Percentiles rank a stretch among this genome's conserved stretches.
Evolutionary conservation across 2,888 invertebrate genomes (phyloP).

Genomic region (Platycnemis pennipes): DNA sequence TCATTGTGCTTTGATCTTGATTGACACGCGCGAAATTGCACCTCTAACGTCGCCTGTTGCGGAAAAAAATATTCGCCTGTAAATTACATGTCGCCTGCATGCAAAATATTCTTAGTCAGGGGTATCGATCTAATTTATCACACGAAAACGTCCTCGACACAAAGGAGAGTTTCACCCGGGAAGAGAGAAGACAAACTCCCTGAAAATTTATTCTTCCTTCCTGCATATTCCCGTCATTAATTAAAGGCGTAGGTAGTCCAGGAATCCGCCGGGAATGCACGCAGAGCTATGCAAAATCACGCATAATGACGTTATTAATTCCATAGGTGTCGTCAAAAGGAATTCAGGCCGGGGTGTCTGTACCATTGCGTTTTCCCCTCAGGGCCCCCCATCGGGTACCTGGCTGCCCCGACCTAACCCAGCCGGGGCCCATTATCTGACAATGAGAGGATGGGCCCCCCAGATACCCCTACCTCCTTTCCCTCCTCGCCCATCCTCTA

Average conservation of each 20-base stretch:
- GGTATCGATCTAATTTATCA: conserved; percentile 23
- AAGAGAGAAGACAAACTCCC: conserved; percentile 42
- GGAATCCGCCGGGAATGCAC: conserved; percentile 70
- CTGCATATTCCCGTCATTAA: conserved; percentile 74
- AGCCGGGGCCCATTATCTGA: conserved; percentile 73
- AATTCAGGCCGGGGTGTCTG: conserved; percentile 68
- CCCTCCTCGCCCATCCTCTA: conserved; percentile 44
- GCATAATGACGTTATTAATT: conserved; percentile 65
- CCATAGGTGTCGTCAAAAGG: conserved; percentile 50
- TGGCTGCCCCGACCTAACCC: conserved; percentile 71
- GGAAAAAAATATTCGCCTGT: background rate
- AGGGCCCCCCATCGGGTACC: conserved; percentile 70
- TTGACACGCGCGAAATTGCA: conserved; percentile 37
- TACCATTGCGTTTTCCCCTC: conserved; percentile 70
- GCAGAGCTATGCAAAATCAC: conserved; percentile 56
- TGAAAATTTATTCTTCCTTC: conserved; percentile 32
- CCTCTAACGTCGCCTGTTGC: background rate
- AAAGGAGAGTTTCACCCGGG: conserved; percentile 18
- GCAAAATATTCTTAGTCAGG: background rate
- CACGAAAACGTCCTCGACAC: background rate
- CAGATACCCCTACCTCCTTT: conserved; percentile 69
- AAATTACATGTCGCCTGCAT: background rate
- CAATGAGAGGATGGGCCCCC: conserved; percentile 73
- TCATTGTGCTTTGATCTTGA: conserved; percentile 19
- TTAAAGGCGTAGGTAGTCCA: conserved; percentile 77